Conservation (phyloP, 2,113 vertebrate species). For the Edolisoma coerulescens region DNA sequence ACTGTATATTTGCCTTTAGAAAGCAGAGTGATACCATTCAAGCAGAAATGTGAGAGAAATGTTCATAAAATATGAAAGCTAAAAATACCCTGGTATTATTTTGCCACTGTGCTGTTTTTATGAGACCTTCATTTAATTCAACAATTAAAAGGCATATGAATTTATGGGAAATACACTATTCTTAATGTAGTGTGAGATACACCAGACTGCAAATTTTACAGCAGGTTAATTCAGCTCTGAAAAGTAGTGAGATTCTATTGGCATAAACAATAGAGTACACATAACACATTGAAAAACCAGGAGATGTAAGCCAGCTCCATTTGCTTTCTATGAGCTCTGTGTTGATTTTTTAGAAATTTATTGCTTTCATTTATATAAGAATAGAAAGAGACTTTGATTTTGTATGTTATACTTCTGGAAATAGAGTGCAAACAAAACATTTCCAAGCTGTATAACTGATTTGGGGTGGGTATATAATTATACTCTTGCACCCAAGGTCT, state of each 20-base stretch:
- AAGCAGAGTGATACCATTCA: not conserved
- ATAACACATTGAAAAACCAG: not conserved
- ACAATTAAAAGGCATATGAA: not conserved
- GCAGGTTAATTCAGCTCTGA: not conserved
- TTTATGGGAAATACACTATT: not conserved
- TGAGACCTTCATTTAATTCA: not conserved
- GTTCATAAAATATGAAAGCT: not conserved
- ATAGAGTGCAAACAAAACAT: not conserved
- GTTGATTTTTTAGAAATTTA: fast-evolving
- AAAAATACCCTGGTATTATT: not conserved
- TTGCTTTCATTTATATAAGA: not conserved
- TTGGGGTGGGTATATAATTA: not conserved
- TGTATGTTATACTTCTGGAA: not conserved
- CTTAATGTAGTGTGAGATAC: not conserved
- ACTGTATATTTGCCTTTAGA: not conserved
- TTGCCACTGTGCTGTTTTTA: not conserved
- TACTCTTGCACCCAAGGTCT: not conserved
- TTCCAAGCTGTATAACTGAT: not conserved
- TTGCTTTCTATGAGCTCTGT: not conserved
- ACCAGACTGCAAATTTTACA: not conserved
- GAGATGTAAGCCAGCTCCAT: not conserved
- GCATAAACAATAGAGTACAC: not conserved
- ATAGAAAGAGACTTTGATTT: not conserved
- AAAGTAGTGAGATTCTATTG: not conserved
- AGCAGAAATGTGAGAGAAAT: not conserved